Percentiles rank a stretch among this genome's conserved stretches.
Conservation (phyloP, 2,888 invertebrate genomes). For the Eretmocerus hayati region DNA sequence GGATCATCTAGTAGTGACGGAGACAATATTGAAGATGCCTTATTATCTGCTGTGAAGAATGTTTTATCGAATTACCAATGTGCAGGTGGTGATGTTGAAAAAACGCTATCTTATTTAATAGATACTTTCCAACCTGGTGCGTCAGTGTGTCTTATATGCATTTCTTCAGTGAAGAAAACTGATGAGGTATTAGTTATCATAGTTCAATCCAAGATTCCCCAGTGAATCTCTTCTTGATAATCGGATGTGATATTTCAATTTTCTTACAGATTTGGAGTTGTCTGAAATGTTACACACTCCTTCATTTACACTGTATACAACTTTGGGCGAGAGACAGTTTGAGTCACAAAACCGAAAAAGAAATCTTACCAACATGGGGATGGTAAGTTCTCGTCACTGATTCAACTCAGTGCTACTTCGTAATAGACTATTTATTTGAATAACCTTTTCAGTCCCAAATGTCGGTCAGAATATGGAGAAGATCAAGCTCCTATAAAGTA, state of each 20-base stretch:
- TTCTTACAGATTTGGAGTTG: constrained; percentile 75
- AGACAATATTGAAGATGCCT: constrained; percentile 34
- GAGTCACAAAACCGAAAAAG: constrained; percentile 56
- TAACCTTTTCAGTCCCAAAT: constrained; percentile 64
- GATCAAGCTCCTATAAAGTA: constrained; percentile 66
- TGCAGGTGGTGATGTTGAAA: constrained; percentile 47
- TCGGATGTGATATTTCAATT: constrained; percentile 1
- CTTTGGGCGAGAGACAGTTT: constrained; percentile 89
- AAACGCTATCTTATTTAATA: constrained; percentile 67
- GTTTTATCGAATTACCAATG: constrained; percentile 36
- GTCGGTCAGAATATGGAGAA: constrained; percentile 68
- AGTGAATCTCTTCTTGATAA: not conserved
- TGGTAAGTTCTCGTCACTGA: constrained; percentile 49
- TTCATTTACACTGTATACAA: constrained; percentile 83
- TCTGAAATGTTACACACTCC: constrained; percentile 70
- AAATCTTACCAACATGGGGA: constrained; percentile 42
- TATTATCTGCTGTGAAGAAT: constrained; percentile 35
- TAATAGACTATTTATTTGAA: too few species aligned
- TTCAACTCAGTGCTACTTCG: too few species aligned
- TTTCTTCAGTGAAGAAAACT: constrained; percentile 72
- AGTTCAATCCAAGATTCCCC: constrained; percentile 1
- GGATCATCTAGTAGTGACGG: constrained; percentile 40
- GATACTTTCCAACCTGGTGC: constrained; percentile 74
- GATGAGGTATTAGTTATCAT: constrained; percentile 55
- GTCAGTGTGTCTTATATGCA: constrained; percentile 83